phyloP scores from a whole-genome alignment of 2,113 vertebrate genomes.

The Rynchops niger region DNA sequence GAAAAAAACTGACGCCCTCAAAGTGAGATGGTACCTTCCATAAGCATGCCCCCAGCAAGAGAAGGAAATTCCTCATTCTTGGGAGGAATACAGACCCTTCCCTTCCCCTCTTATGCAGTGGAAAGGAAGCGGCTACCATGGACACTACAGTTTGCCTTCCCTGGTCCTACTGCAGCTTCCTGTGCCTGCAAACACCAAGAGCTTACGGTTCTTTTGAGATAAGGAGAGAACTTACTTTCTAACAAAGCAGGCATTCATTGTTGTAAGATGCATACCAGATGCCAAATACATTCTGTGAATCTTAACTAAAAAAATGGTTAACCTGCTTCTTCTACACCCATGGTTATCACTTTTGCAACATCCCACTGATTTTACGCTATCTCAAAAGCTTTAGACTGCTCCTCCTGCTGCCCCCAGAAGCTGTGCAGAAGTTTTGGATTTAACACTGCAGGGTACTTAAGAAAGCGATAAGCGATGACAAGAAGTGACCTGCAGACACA shows the following conservation, averaged over 20 bases:
- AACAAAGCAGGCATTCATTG: not conserved
- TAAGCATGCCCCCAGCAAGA: not conserved
- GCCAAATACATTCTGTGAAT: not conserved
- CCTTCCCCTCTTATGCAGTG: fast-evolving
- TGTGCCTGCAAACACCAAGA: not conserved
- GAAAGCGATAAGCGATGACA: not conserved
- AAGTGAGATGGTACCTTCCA: not conserved
- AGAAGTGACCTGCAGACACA: not conserved
- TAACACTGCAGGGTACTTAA: not conserved
- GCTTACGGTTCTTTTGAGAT: not conserved
- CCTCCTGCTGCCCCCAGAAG: fast-evolving
- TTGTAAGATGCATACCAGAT: not conserved
- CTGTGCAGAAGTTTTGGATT: not conserved
- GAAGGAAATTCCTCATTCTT: not conserved
- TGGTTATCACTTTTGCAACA: not conserved
- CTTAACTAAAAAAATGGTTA: not conserved
- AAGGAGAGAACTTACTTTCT: not conserved
- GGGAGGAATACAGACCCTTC: not conserved
- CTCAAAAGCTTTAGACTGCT: not conserved
- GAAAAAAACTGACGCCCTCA: not conserved
- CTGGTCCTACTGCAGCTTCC: not conserved
- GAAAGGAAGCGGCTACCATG: fast-evolving
- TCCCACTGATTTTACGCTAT: not conserved
- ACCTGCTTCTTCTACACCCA: not conserved
- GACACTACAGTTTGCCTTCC: not conserved